Conservation (phyloP, 1,140 invertebrate genomes). For the Batillaria attramentaria region DNA sequence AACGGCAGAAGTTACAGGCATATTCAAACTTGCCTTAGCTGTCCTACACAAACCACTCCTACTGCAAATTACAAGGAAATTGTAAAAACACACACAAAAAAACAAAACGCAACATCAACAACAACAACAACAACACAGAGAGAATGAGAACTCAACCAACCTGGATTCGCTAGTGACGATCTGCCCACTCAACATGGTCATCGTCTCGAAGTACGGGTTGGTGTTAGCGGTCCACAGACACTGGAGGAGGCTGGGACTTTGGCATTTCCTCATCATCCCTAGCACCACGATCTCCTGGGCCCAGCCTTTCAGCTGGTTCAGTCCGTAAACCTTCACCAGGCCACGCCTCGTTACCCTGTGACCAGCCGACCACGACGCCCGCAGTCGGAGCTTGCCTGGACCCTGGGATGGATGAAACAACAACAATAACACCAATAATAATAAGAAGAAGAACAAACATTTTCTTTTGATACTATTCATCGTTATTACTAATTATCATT, state of each 20-base stretch:
- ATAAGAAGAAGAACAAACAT: too few relatives aligned
- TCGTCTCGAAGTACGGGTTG: slow-evolving; percentile 67
- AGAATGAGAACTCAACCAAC: slow-evolving; percentile 34
- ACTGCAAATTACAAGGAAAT: too few relatives aligned
- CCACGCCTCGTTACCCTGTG: slow-evolving; percentile 53
- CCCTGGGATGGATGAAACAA: slow-evolving; percentile 46
- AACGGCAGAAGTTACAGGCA: too few relatives aligned
- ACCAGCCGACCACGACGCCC: slow-evolving; percentile 60
- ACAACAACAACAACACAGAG: too few relatives aligned
- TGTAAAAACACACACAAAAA: too few relatives aligned
- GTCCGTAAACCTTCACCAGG: slow-evolving; percentile 63
- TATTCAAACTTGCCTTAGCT: too few relatives aligned
- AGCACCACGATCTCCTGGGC: slow-evolving; percentile 67
- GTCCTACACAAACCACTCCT: too few relatives aligned
- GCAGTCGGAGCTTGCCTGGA: slow-evolving; percentile 58
- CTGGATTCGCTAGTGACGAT: slow-evolving; percentile 65
- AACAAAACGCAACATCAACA: too few relatives aligned
- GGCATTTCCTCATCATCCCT: slow-evolving; percentile 61
- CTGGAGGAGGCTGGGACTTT: slow-evolving; percentile 63
- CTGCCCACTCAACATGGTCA: slow-evolving; percentile 65
- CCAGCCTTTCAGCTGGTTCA: slow-evolving; percentile 60
- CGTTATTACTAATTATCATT: too few relatives aligned
- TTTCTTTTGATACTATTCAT: too few relatives aligned
- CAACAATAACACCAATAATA: too few relatives aligned
- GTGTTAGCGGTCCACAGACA: slow-evolving; percentile 67